Evolutionary conservation across 2,113 vertebrate genomes (phyloP).

Genomic region (Dermatemys mawii): DNA sequence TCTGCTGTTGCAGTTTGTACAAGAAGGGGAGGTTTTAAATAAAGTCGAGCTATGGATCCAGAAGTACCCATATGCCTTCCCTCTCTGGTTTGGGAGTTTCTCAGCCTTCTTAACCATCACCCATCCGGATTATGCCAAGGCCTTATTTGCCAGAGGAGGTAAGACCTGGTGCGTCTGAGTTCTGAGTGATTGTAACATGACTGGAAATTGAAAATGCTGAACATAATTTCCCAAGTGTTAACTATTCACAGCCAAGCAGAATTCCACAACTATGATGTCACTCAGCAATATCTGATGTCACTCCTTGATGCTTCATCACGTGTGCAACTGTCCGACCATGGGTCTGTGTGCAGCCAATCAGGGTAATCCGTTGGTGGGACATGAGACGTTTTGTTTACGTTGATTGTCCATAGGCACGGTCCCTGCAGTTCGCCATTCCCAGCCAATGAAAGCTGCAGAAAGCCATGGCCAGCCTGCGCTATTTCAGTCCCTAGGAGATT

Average conservation of each 20-base stretch:
- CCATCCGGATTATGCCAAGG: constrained; percentile 84
- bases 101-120: constrained; percentile 67
- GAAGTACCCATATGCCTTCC: constrained; percentile 75
- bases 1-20: constrained; percentile 31
- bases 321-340: neutral
- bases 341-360: neutral
- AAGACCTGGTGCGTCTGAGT: neutral
- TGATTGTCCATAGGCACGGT: too few relatives aligned
- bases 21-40: constrained; percentile 33
- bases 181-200: neutral
- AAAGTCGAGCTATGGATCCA: constrained; percentile 53
- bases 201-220: neutral
- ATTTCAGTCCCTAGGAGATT: neutral
- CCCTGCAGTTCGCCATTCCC: too few relatives aligned
- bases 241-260: neutral
- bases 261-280: neutral
- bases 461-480: too few relatives aligned
- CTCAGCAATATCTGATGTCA: too few relatives aligned
- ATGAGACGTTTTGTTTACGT: too few relatives aligned
- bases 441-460: too few relatives aligned
- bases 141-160: constrained; percentile 83
- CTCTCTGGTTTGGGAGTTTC: constrained; percentile 82
- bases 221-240: neutral
- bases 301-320: neutral
- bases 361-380: too few relatives aligned